Percentiles rank a stretch among this genome's conserved stretches.
These are phyloP conservation scores for Eira barbara DNA, from an alignment of 2,113 vertebrate genomes.

Conservation along the genomic window DNA sequence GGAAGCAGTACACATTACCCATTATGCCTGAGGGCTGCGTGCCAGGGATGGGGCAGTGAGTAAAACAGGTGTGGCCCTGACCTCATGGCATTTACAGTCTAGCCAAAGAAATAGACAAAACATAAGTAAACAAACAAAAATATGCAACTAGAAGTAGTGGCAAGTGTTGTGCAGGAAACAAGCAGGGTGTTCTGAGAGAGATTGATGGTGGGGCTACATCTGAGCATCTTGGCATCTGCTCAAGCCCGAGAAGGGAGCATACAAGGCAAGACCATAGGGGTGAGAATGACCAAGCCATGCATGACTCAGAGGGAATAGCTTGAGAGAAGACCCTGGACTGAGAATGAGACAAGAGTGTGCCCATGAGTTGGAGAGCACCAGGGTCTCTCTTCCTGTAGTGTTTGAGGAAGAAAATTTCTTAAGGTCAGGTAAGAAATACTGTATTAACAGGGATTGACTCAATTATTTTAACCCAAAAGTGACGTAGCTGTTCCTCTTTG, in stretches of 20 bases:
- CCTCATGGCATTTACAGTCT: fast-evolving
- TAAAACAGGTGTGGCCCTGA: fast-evolving
- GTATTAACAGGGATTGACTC: neutral
- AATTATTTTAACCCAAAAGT: too few species aligned
- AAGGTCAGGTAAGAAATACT: neutral
- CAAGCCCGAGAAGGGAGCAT: neutral
- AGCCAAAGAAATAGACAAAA: neutral
- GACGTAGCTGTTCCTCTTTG: neutral
- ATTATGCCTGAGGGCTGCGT: neutral
- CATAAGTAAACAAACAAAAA: neutral
- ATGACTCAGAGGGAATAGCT: neutral
- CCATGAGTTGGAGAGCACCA: fast-evolving
- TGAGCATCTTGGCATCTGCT: neutral
- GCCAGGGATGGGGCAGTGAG: neutral
- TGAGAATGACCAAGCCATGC: neutral
- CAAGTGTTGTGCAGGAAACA: fast-evolving
- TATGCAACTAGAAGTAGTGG: neutral
- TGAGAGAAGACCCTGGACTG: neutral
- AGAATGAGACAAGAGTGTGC: fast-evolving
- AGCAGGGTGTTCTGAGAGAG: neutral
- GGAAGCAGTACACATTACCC: neutral
- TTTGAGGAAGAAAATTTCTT: neutral
- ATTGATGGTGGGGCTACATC: fast-evolving
- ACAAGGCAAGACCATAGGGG: too few species aligned
- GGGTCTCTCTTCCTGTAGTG: neutral